These are phyloP conservation scores for Leptinotarsa tumamoca DNA, from an alignment of 2,888 invertebrate genomes.

Conservation along the genomic window DNA sequence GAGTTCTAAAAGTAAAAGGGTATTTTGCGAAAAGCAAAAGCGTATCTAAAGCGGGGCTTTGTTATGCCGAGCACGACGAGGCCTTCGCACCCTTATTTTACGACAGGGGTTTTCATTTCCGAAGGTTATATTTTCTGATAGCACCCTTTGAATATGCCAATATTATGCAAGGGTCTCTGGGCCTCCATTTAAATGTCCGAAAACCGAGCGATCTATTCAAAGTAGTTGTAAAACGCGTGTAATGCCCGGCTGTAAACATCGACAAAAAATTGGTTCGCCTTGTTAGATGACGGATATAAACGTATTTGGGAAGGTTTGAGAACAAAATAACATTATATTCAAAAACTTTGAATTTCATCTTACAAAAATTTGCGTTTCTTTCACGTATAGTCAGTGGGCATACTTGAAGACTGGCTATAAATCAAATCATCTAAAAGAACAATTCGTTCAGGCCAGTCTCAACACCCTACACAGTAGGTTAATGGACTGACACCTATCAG, in stretches of 20 bases:
- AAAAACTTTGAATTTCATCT: too few species aligned
- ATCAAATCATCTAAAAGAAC: too few species aligned
- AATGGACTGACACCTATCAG: too few species aligned
- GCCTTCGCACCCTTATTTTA: constrained; percentile 59
- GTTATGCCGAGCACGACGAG: constrained; percentile 59
- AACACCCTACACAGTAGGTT: too few species aligned
- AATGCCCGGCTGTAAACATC: constrained; percentile 36
- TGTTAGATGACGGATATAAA: not conserved
- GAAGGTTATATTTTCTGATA: constrained; percentile 63
- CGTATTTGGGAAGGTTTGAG: not conserved
- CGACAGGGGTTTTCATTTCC: constrained; percentile 62
- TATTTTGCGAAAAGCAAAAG: constrained; percentile 63
- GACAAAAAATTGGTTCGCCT: constrained; percentile 18
- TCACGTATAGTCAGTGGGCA: too few species aligned
- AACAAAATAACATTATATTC: too few species aligned
- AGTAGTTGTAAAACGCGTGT: constrained; percentile 40
- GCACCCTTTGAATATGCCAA: constrained; percentile 62
- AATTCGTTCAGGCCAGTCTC: too few species aligned
- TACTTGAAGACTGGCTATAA: too few species aligned
- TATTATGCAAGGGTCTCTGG: constrained; percentile 59
- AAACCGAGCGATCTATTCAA: constrained; percentile 32
- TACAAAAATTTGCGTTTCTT: too few species aligned
- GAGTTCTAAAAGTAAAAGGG: constrained; percentile 60
- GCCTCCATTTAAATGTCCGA: constrained; percentile 39
- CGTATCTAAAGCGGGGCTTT: constrained; percentile 62